Evolutionary conservation across 1,140 invertebrate species (phyloP).

Genomic region (Rhizoglyphus robini): DNA sequence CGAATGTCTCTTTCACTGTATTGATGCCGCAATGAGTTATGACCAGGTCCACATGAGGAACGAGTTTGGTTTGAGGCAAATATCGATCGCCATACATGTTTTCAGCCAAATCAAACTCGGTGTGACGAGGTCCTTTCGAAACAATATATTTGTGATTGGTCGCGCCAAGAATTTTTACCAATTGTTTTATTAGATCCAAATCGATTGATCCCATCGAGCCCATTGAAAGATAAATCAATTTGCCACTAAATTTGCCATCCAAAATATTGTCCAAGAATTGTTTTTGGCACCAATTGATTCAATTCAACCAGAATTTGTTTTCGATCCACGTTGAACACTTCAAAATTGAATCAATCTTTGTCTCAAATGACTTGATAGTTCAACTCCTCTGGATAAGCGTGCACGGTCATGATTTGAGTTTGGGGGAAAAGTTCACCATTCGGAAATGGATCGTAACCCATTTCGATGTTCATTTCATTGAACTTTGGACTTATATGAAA

Average conservation of each 20-base stretch:
- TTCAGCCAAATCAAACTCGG: not conserved
- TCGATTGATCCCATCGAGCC: conserved; percentile 24
- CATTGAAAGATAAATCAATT: conserved; percentile 20
- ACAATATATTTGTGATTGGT: conserved; percentile 3
- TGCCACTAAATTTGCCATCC: not conserved
- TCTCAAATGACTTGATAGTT: not conserved
- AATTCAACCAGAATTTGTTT: not conserved
- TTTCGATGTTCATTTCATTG: not conserved
- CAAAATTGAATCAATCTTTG: not conserved
- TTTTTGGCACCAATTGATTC: not conserved
- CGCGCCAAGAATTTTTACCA: not conserved
- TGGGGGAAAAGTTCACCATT: not conserved
- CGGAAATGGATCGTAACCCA: not conserved
- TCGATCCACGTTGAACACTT: not conserved
- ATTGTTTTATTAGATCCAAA: conserved; percentile 3
- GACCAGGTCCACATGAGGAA: conserved; percentile 24
- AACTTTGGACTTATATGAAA: not conserved
- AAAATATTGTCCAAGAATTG: not conserved
- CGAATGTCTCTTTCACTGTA: not conserved
- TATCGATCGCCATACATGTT: conserved; percentile 20
- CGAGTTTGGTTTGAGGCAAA: conserved; percentile 9
- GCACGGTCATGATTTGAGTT: not conserved
- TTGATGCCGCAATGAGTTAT: conserved; percentile 31
- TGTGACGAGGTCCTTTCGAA: not conserved
- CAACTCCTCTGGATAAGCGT: not conserved